Evolutionary conservation across 1,140 invertebrate species (phyloP).

Genomic region (Gonioctena quinquepunctata): DNA sequence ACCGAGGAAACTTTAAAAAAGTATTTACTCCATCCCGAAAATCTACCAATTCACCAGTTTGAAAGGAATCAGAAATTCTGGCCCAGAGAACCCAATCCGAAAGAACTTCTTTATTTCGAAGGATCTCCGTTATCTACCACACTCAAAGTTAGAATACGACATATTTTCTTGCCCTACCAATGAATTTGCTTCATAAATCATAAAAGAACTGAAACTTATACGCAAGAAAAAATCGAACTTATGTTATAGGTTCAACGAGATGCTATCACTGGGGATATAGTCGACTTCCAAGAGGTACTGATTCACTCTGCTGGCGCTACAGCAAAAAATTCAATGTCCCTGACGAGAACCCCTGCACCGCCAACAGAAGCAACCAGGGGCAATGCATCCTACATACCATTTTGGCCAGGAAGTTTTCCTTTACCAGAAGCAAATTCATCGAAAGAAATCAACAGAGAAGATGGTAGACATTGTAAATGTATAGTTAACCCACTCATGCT

Average conservation of each 20-base stretch:
- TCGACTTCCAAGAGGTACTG: slow-evolving; percentile 70
- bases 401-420: slow-evolving; percentile 80
- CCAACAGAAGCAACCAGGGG: slow-evolving; percentile 67
- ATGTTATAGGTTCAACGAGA: slow-evolving; percentile 65
- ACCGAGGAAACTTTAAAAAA: slow-evolving; percentile 62
- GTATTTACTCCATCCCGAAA: slow-evolving; percentile 65
- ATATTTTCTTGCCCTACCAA: not conserved
- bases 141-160: slow-evolving; percentile 52
- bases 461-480: not conserved
- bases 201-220: not conserved
- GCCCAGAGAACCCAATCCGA: slow-evolving; percentile 58
- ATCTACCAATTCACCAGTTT: slow-evolving; percentile 67
- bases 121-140: slow-evolving; percentile 59
- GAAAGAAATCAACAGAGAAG: slow-evolving; percentile 8
- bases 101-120: slow-evolving; percentile 60
- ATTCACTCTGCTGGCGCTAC: slow-evolving; percentile 65
- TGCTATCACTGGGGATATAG: slow-evolving; percentile 70
- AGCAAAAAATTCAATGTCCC: slow-evolving; percentile 76
- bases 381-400: slow-evolving; percentile 73
- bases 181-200: not conserved
- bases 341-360: slow-evolving; percentile 66
- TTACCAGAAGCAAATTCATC: slow-evolving; percentile 55
- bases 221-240: not conserved
- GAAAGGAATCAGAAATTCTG: slow-evolving; percentile 64
- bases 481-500: not conserved